Evolutionary conservation across 2,888 invertebrate genomes (phyloP).

Genomic region (Tetragonisca angustula): DNA sequence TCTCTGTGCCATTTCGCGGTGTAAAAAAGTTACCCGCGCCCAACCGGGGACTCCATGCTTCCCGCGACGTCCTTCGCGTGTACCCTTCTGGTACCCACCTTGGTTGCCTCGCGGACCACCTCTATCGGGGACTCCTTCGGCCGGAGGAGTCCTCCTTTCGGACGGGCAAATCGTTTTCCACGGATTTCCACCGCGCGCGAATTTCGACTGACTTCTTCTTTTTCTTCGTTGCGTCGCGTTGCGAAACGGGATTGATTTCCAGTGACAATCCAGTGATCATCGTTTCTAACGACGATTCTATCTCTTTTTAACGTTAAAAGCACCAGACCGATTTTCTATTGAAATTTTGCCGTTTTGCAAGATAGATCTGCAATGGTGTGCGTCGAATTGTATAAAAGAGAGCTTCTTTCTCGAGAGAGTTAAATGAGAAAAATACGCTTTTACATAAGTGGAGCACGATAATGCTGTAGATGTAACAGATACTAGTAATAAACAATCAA

Average conservation of each 20-base stretch:
- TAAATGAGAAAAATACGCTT: no score
- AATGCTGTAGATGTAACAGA: no score
- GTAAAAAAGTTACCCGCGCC: conserved; percentile 70
- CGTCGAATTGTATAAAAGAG: no score
- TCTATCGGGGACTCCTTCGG: conserved; percentile 27
- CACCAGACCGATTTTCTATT: no score
- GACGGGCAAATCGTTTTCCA: conserved; percentile 25
- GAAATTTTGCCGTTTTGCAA: no score
- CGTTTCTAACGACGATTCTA: not conserved
- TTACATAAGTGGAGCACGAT: no score
- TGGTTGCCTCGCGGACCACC: conserved; percentile 63
- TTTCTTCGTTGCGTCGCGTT: not conserved
- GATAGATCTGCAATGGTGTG: no score
- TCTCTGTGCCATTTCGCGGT: conserved; percentile 75
- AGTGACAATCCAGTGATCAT: not conserved
- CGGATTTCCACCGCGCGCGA: conserved; percentile 27
- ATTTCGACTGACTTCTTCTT: not conserved
- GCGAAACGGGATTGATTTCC: not conserved
- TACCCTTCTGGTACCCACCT: conserved; percentile 70
- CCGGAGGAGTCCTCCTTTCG: conserved; percentile 41
- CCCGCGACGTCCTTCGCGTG: conserved; percentile 62
- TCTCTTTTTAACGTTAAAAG: not conserved
- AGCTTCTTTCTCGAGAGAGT: no score
- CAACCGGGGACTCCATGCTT: conserved; percentile 75
- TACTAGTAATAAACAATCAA: no score